Base-by-base conservation (phyloP, 2,888 invertebrate species). In the Theristus sp. region DNA sequence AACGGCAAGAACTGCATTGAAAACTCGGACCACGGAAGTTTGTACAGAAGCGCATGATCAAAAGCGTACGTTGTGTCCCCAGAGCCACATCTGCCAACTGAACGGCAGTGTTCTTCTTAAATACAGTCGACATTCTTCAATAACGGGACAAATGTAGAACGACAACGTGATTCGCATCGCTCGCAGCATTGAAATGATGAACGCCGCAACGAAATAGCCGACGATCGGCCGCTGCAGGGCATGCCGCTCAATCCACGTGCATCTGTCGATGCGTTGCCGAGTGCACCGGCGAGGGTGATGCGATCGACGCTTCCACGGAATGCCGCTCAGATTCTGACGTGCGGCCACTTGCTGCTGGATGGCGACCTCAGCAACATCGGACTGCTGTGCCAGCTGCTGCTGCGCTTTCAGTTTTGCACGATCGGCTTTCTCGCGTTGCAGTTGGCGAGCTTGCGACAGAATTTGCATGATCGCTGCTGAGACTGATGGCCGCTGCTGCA, bases 121-220 rank as follows among this genome's bases (percentile, higher is more conserved):
- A 6, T 30, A 24, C 17, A 58, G 57, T 13, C 61, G 3, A 20
- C 30, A 58, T 25, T 58, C 58, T 20, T 61, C 58, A 20, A 61
- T 53, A 6, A 61, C 54, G 2, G 61, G 61, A 28, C 58, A 58
- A 29, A 61, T 27, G 28, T 61, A 61, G 27, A 54, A 61, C 2
- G 25, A 28, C 28, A 58, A 24, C 13, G 61, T 61, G 28, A 61
- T 61, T 25, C 61, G 29, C 61, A 61, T 61, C 17, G 56, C 58
- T 26, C 58, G 54, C 28, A 31, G 24, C 58, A 58, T 54, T 13
- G 28, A 13, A 24, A 61, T 55, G n/a, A 58, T 24, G 20, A 30
- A 20, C 24, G 58, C 58, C 47, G 46, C 28, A 17, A 61, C 30
- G 56, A 61, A 58, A 57, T 61, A 61, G 29, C 58, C 1, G n/a